Evolutionary conservation across 2,113 vertebrate species (phyloP), one percentile per base, ranked within the genome.

Genomic region (Hydrolagus affinis): DNA sequence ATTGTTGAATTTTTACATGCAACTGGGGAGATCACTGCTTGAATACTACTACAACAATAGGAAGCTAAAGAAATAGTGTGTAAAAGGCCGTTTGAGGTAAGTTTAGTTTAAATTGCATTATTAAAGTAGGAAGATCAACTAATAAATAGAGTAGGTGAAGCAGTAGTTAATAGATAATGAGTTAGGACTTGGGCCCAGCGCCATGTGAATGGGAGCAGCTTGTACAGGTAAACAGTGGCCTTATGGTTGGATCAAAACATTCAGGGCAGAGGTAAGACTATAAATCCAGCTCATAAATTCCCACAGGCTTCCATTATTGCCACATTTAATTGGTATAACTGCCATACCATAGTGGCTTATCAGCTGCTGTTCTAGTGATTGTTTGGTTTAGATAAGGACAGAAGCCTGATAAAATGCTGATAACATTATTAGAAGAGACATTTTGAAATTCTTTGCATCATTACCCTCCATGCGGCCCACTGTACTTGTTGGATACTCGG

Each of bases 331-430:
- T 90, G 90, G 88, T 88, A 89, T 90, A 91, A 90, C 90, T 90
- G 88, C 89, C 89, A 90, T 90, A 91, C 89, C 88, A 88, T 89
- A 88, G 88, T 14, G 85, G 85, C 91, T 93, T 92, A 93, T 93
- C 92, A 88, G 89, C 90, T 91, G 89, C 91, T 91, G 90, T 90
- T 92, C 90, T 90, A 91, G 90, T 87, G 91, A 92, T 91, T 93
- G 92, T 93, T 93, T 93, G 90, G 88, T 89, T 93, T 91, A 92
- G 92, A 93, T 93, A 93, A 92, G 91, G 72, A 66, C 87, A 91
- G 0, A 73, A 91, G 90, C 87, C 89, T 0, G 91, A 93, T 93
- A 92, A 93, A 90, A 86, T 87, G 87, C 87, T 86, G 90, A 93
- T 93, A 93, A 91, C 85, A 86, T 89, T 90, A 64, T 28, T 10